Evolutionary conservation across 2,888 invertebrate genomes (phyloP), one percentile per base, ranked within the genome.

Genomic region (Tetranychus piercei): DNA sequence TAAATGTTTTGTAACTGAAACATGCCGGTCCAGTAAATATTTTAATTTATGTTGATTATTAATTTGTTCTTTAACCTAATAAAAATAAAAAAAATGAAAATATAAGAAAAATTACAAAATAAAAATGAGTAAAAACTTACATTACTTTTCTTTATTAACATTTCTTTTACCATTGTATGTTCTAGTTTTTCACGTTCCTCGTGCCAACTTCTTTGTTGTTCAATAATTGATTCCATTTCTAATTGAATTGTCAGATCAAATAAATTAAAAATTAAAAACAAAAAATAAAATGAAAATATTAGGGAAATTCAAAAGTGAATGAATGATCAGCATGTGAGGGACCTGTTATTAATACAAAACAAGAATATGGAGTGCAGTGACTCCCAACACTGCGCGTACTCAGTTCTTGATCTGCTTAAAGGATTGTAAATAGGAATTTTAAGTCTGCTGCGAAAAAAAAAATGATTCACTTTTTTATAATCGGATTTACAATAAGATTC

Each of bases 131-230:
- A n/a, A n/a, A n/a, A n/a, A 65, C 85, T 83, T 85, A 91, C 91
- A 70, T 91, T 90, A 74, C 87, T 87, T 81, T 94, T 94, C 81
- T 94, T 95, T 79, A 90, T 90, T 15, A 96, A 86, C 85, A 91
- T 91, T 85, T 99, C 99, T 83, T 95, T 96, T 2, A 94, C 92
- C 92, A 96, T 94, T 1, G 92, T 88, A 82, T 99, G 97, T 83
- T 94, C 88, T 8, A 97, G 85, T 71, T 97, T 88, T 82, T 99
- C 99, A 75, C 94, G 87, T 84, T 99, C 97, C 84, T 99, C 99
- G 84, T 99, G 99, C 82, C 93, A 93, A 74, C 94, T 88, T 79
- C 99, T 86, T 84, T 97, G 97, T 81, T 95, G 95, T 83, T 99
- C 99, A 78, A 99, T 84, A 80, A 97, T 88, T 9, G 96, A 95